Conservation (phyloP, 64 coral and sea anemone genomes). For the Dendronephthya gigantea region DNA sequence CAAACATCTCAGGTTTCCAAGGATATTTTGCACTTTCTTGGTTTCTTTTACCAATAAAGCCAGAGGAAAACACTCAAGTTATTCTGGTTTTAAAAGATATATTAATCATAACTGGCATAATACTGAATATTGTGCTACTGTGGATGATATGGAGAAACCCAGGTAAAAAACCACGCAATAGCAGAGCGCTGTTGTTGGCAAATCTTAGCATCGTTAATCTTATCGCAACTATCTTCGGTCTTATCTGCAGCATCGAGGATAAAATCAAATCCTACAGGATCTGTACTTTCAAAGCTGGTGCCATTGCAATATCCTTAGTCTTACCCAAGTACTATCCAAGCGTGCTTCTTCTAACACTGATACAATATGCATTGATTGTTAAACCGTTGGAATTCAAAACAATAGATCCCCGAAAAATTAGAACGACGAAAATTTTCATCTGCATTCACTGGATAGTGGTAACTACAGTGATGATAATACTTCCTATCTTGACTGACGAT, state of each 20-base stretch:
- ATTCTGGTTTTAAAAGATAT: neutral
- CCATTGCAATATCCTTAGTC: neutral
- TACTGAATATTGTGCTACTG: neutral
- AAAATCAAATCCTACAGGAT: neutral
- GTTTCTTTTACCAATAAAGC: neutral
- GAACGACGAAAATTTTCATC: neutral
- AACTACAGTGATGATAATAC: neutral
- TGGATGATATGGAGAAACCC: neutral
- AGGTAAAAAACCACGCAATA: neutral
- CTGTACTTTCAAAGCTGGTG: neutral
- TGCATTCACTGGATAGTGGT: neutral
- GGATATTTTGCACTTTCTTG: neutral
- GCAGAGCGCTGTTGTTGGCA: neutral
- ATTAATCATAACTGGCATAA: neutral
- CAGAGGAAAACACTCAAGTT: neutral
- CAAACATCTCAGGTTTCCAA: neutral
- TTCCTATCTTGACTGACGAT: neutral
- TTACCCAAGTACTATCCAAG: neutral
- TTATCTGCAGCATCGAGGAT: neutral
- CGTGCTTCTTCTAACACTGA: neutral
- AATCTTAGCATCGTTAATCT: neutral
- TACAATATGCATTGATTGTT: neutral
- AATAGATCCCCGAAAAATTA: neutral
- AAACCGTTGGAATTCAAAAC: neutral
- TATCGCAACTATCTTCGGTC: neutral